These are phyloP conservation scores for Muscicapa adusta DNA, from an alignment of 2,113 vertebrate species.

Conservation along the genomic window DNA sequence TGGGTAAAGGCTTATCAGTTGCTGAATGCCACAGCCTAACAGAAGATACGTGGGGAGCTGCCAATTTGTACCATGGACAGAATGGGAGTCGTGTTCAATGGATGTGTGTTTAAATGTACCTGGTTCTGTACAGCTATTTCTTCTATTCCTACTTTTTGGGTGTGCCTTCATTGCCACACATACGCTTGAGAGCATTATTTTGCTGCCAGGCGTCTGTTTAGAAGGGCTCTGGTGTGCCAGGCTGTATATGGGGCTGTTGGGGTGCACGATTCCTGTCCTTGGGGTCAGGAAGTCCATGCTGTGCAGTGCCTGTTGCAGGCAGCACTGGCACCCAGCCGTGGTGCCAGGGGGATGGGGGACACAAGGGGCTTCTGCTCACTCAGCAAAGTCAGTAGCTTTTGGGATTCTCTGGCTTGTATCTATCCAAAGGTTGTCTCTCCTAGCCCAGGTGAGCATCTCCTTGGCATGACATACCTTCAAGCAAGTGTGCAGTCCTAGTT, in stretches of 20 bases:
- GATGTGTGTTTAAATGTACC: fast-evolving
- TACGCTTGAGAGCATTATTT: background rate
- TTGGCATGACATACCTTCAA: background rate
- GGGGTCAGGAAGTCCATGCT: background rate
- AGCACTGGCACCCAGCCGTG: fast-evolving
- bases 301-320: fast-evolving
- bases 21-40: background rate
- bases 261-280: background rate
- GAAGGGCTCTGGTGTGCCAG: background rate
- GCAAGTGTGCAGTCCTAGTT: fast-evolving
- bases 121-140: background rate
- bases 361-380: fast-evolving
- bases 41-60: background rate
- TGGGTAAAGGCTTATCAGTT: background rate
- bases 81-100: background rate
- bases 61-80: background rate
- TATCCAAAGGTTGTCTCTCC: background rate
- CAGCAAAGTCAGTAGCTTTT: background rate
- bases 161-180: background rate
- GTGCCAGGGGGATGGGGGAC: fast-evolving
- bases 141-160: background rate
- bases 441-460: background rate
- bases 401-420: fast-evolving
- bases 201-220: fast-evolving
- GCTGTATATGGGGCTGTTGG: background rate